Conservation (phyloP, 2,797 vertebrate genomes). For the Hippopotamyrus pictus region DNA sequence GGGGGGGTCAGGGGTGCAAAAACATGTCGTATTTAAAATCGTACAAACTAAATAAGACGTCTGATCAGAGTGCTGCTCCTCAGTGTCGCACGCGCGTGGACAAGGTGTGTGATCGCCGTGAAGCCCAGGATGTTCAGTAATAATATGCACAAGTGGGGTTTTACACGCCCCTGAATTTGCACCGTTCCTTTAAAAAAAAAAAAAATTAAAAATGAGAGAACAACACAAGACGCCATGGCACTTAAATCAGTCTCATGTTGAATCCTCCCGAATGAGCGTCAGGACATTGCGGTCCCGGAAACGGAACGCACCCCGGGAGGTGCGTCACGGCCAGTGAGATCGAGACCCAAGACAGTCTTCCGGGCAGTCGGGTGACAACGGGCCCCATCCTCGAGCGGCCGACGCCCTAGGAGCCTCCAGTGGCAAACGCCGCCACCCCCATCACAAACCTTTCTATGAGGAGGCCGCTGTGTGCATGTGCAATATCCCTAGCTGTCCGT, state of each 20-base stretch:
- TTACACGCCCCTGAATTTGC: conserved; percentile 52
- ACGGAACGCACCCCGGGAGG: not conserved
- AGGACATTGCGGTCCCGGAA: not conserved
- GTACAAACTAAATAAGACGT: conserved; percentile 34
- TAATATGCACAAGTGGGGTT: conserved; percentile 38
- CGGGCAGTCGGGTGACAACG: conserved; percentile 29
- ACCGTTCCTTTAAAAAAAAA: conserved; percentile 36
- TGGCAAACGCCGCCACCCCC: not conserved
- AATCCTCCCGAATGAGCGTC: not conserved
- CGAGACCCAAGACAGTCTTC: conserved; percentile 39
- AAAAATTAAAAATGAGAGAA: conserved; percentile 2
- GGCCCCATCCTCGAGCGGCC: conserved; percentile 13
- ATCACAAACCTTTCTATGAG: not conserved
- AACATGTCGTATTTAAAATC: conserved; percentile 33
- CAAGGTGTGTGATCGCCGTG: conserved; percentile 37
- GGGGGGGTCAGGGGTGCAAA: conserved; percentile 32
- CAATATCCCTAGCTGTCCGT: not conserved
- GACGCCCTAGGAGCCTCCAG: conserved; percentile 3
- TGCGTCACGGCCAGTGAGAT: not conserved
- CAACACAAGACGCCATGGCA: conserved; percentile 28
- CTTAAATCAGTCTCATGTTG: not conserved
- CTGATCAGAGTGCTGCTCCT: conserved; percentile 38
- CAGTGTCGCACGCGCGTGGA: conserved; percentile 32
- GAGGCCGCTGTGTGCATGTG: not conserved
- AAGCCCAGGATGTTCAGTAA: conserved; percentile 32